phyloP scores from a whole-genome alignment of 2,113 vertebrate species.

The Narcine bancroftii region DNA sequence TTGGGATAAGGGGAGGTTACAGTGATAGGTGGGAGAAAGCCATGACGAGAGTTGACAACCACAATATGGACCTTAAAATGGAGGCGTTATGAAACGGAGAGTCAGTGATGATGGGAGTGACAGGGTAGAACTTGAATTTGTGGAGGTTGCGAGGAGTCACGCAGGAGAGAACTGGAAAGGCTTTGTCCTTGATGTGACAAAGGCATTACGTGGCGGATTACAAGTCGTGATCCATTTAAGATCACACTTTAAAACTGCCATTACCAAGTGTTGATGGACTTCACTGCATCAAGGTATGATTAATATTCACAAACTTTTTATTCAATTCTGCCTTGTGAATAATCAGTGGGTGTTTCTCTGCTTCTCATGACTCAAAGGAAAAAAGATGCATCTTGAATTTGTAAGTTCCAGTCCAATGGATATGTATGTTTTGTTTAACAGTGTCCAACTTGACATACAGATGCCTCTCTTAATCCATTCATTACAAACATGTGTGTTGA shows the following conservation, averaged over 20 bases:
- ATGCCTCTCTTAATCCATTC: not conserved
- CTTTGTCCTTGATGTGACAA: not conserved
- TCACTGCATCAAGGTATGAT: not conserved
- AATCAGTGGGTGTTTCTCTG: not conserved
- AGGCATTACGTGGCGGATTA: not conserved
- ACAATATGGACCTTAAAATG: too few relatives aligned
- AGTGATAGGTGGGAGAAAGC: too few relatives aligned
- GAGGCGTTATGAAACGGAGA: too few relatives aligned
- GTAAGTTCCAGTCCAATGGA: too few relatives aligned
- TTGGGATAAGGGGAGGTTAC: too few relatives aligned
- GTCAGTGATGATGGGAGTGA: not conserved
- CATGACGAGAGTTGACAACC: too few relatives aligned
- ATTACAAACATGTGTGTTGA: constrained; percentile 22
- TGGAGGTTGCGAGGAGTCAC: not conserved
- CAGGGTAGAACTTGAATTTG: not conserved
- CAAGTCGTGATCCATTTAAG: not conserved
- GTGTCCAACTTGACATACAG: not conserved
- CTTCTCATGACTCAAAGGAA: not conserved
- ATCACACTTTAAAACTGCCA: not conserved
- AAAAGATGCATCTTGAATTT: too few relatives aligned
- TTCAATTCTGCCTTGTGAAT: not conserved
- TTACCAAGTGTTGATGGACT: not conserved
- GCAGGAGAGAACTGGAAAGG: not conserved
- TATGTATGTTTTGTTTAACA: not conserved
- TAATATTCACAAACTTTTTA: not conserved